Evolutionary conservation across 1,140 invertebrate species (phyloP).

Genomic region (Drosophila suzukii): DNA sequence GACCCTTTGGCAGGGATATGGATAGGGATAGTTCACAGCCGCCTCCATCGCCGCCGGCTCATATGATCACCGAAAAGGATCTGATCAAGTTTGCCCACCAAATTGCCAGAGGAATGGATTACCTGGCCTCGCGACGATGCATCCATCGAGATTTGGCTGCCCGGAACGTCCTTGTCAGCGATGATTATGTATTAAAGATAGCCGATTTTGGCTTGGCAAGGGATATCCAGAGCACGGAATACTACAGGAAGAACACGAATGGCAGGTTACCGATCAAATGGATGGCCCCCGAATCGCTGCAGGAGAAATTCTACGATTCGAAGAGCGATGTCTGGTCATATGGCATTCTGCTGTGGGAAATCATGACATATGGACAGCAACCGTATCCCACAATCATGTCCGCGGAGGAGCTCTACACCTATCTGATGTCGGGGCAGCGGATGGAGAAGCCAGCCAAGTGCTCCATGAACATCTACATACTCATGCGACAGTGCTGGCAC

Average conservation of each 20-base stretch:
- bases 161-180: slow-evolving; percentile 97
- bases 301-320: slow-evolving; percentile 96
- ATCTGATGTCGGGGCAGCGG: slow-evolving; percentile 94
- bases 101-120: slow-evolving; percentile 98
- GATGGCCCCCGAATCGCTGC: slow-evolving; percentile 99
- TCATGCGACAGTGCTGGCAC: slow-evolving; percentile 98
- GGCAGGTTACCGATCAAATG: slow-evolving; percentile 98
- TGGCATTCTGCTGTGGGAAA: slow-evolving; percentile 97
- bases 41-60: slow-evolving; percentile 86
- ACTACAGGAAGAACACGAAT: slow-evolving; percentile 98
- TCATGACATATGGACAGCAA: slow-evolving; percentile 96
- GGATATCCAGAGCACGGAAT: slow-evolving; percentile 97
- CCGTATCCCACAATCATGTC: slow-evolving; percentile 93
- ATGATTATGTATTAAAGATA: slow-evolving; percentile 97
- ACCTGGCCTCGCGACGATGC: slow-evolving; percentile 95
- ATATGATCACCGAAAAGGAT: slow-evolving; percentile 95
- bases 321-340: slow-evolving; percentile 99
- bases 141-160: slow-evolving; percentile 99
- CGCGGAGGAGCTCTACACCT: slow-evolving; percentile 92
- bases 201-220: slow-evolving; percentile 98
- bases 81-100: slow-evolving; percentile 98
- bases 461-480: slow-evolving; percentile 95
- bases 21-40: slow-evolving; percentile 84
- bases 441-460: slow-evolving; percentile 98
- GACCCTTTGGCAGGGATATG: slow-evolving; percentile 86